Evolutionary conservation across 1,140 invertebrate species (phyloP).

Genomic region (Heliconius hewitsoni): DNA sequence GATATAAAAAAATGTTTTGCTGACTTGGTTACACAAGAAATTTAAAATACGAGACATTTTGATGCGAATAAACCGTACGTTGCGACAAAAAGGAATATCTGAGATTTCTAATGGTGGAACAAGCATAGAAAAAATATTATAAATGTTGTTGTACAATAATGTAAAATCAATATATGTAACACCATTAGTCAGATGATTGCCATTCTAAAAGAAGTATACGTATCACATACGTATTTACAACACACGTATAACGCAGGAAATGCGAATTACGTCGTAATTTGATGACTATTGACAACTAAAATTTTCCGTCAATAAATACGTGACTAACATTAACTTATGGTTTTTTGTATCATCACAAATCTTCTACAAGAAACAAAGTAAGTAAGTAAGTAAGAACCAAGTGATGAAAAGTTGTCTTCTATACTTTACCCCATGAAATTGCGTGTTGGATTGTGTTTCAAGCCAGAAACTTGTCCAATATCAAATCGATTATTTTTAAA

Average conservation of each 20-base stretch:
- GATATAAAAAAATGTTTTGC: too few species aligned
- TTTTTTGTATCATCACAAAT: background rate
- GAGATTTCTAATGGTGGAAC: too few species aligned
- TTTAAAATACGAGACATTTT: too few species aligned
- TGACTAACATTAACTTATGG: background rate
- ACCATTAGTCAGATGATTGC: background rate
- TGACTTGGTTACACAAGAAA: too few species aligned
- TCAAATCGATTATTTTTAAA: background rate
- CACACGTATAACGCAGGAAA: background rate
- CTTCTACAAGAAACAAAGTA: background rate
- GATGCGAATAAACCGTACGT: too few species aligned
- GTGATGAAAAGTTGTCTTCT: too few species aligned
- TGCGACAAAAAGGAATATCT: too few species aligned
- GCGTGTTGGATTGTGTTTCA: background rate
- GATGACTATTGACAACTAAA: conserved; percentile 22
- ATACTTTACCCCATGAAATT: too few species aligned
- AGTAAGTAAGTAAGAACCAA: too few species aligned
- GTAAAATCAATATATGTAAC: background rate
- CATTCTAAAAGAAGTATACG: background rate
- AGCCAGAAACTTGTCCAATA: background rate
- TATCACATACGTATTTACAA: background rate
- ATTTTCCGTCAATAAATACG: background rate
- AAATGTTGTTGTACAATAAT: background rate
- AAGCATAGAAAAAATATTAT: too few species aligned
- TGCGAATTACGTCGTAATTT: conserved; percentile 36